Percentiles rank a stretch among this genome's conserved stretches.
Conservation (phyloP, 2,888 invertebrate genomes). For the Nesidiocoris tenuis region DNA sequence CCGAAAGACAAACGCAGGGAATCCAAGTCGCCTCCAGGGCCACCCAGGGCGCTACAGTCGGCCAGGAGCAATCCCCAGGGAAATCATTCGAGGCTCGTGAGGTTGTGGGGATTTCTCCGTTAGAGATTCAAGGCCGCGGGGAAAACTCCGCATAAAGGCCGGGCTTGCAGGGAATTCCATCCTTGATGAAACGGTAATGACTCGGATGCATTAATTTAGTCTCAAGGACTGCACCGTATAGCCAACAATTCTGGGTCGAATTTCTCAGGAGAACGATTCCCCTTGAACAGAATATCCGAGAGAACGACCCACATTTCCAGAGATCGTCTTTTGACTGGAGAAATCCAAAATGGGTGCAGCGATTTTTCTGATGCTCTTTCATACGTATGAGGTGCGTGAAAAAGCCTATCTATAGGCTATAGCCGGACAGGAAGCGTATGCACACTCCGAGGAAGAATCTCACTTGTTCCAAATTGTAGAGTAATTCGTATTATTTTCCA, state of each 20-base stretch:
- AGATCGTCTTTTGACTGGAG: neutral
- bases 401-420: too few species aligned
- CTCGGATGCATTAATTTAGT: conserved; percentile 24
- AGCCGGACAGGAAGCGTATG: too few species aligned
- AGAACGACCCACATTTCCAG: neutral
- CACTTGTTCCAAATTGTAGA: too few species aligned
- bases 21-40: neutral
- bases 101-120: neutral
- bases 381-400: too few species aligned
- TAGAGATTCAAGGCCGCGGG: neutral
- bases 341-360: too few species aligned
- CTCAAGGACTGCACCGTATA: neutral
- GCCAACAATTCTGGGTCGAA: neutral
- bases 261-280: neutral
- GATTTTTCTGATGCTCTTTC: too few species aligned
- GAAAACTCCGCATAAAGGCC: conserved; percentile 5
- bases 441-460: too few species aligned
- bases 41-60: neutral
- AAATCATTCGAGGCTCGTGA: conserved; percentile 11
- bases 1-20: neutral
- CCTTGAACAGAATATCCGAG: neutral
- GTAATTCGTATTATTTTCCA: too few species aligned
- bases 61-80: conserved; percentile 4
- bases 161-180: neutral
- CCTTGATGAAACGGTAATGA: conserved; percentile 28